Base-by-base conservation (phyloP, 1,140 invertebrate genomes). In the Caerostris darwini region DNA sequence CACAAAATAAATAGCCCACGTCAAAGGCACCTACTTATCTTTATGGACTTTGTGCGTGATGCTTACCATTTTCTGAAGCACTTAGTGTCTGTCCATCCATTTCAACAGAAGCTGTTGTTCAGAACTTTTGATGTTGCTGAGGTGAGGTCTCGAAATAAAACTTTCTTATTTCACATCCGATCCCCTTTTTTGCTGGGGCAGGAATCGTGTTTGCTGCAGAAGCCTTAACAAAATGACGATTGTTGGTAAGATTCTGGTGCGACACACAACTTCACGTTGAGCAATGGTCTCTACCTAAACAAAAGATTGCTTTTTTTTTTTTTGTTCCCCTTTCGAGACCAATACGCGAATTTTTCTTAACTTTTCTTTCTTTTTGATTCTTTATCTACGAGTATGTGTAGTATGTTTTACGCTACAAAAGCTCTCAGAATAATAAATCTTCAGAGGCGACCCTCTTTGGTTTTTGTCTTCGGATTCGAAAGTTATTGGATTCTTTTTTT, bases 391-490 rank as follows among this genome's bases (percentile, higher is more conserved):
- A 77, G 71, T 77, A 34, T 77, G 69, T 77, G 19, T 2, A 34
- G 0, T 50, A 59, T 88, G 86, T 57, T 88, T 64, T 88, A 53
- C 61, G 86, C 19, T 64, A 50, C 86, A 87, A 77, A 57, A 34
- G 81, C 57, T 86, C 57, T 85, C 58, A n/a, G 58, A 59, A 87
- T 59, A 92, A 92, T 86, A 93, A 93, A 93, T 93, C 83, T 77
- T 93, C 57, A 17, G 53, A 53, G 19, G 61, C 53, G 8, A 53
- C 53, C 71, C 57, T 90, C 17, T 91, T 91, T 82, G 67, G 54
- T 81, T 81, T 82, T 91, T 58, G 69, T 91, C 59, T 82, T 91
- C 57, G 77, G 50, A 91, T 91, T 91, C 69, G 19, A 82, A 91
- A 61, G 69, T 91, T 91, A 91, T 91, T 91, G 90, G 77, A 91